Conservation (phyloP, 2,888 invertebrate genomes). For the Rhopalosiphum nymphaeae region DNA sequence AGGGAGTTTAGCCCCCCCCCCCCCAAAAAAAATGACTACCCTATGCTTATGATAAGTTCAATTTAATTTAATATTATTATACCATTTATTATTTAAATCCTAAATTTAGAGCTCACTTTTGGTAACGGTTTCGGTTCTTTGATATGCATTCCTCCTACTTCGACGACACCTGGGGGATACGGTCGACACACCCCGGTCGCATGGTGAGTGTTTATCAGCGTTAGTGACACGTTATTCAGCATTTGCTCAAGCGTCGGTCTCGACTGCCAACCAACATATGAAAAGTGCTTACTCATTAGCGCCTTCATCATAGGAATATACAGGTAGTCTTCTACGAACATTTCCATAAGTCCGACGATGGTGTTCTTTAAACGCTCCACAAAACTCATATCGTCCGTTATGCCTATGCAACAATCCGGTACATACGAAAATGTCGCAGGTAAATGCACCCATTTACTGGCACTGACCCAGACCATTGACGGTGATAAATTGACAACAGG, state of each 20-base stretch:
- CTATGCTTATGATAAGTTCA: too few species aligned
- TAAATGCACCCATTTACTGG: constrained; percentile 68
- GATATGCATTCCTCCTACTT: constrained; percentile 63
- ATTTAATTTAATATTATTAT: neutral
- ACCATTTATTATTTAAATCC: too few species aligned
- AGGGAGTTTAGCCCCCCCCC: too few species aligned
- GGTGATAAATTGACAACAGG: constrained; percentile 76
- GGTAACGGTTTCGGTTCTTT: constrained; percentile 40
- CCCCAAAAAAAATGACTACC: too few species aligned
- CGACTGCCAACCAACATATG: neutral
- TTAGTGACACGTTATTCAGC: constrained; percentile 59
- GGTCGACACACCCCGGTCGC: constrained; percentile 36
- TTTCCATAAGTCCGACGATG: constrained; percentile 67
- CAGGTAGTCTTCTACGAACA: neutral
- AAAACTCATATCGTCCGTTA: constrained; percentile 71
- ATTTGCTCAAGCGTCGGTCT: constrained; percentile 48
- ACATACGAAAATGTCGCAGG: constrained; percentile 64
- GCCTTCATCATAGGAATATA: constrained; percentile 18
- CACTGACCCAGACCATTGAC: constrained; percentile 76
- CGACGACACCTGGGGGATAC: constrained; percentile 50
- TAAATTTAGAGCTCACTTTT: constrained; percentile 1
- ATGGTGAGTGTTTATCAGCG: constrained; percentile 43
- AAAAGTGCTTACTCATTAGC: constrained; percentile 3
- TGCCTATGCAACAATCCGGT: neutral
- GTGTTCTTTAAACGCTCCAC: constrained; percentile 72